These are phyloP conservation scores for Rhynchomys soricoides DNA, from an alignment of 2,113 vertebrate genomes.

Conservation along the genomic window DNA sequence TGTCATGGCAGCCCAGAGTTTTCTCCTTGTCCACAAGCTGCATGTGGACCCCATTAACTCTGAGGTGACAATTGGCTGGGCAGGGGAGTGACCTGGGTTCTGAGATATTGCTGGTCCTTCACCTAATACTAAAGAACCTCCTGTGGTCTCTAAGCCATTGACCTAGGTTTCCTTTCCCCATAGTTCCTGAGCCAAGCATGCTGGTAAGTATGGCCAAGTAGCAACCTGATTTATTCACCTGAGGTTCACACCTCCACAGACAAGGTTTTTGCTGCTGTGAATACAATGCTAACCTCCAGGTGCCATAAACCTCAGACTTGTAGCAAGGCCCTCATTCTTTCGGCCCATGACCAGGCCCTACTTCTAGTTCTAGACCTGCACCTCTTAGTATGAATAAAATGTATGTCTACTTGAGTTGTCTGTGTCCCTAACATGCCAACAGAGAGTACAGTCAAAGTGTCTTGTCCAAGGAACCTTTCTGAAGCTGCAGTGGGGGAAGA, in stretches of 20 bases:
- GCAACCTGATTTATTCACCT: neutral
- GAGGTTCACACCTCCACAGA: neutral
- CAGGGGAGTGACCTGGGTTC: neutral
- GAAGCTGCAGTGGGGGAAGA: neutral
- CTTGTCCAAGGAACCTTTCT: neutral
- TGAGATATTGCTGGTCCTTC: neutral
- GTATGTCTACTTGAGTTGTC: neutral
- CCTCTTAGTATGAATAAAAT: slow-evolving; percentile 51
- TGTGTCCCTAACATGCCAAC: neutral
- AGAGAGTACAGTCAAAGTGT: neutral
- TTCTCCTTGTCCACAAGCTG: neutral
- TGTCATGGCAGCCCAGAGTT: neutral
- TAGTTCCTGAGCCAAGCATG: neutral
- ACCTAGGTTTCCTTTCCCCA: neutral
- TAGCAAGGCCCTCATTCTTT: neutral
- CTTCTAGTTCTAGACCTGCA: accelerated
- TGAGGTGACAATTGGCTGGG: no score
- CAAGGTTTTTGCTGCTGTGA: neutral
- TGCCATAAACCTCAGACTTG: no score
- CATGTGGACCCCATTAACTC: neutral
- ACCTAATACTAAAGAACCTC: neutral
- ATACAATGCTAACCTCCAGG: neutral
- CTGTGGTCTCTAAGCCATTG: neutral
- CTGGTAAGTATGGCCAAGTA: neutral
- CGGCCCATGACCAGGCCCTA: neutral